These are phyloP conservation scores for Sisyra nigra DNA, from an alignment of 2,888 invertebrate species.

Conservation along the genomic window DNA sequence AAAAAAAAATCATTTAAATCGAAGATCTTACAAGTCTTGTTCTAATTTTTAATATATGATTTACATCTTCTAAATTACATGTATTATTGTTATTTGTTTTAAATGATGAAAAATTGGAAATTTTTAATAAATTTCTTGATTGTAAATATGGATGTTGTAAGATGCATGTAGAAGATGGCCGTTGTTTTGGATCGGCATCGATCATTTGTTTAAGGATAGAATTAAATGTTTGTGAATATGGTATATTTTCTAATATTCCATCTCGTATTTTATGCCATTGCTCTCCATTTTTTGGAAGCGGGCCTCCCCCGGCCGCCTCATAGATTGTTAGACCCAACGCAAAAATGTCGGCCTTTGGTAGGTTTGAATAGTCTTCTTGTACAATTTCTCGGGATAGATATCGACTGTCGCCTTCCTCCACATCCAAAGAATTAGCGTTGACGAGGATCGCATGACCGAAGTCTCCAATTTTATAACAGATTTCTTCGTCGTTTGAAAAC, in stretches of 20 bases:
- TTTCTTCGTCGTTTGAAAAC: constrained; percentile 36
- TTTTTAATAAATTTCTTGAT: no score
- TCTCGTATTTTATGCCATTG: constrained; percentile 71
- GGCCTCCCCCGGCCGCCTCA: constrained; percentile 64
- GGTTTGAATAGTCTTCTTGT: constrained; percentile 59
- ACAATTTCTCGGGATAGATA: constrained; percentile 80
- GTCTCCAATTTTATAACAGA: constrained; percentile 73
- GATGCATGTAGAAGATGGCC: constrained; percentile 61
- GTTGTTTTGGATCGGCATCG: constrained; percentile 51
- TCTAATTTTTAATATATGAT: no score
- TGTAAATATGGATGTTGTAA: constrained; percentile 50
- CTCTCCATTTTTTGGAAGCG: constrained; percentile 77
- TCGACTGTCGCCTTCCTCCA: constrained; percentile 87
- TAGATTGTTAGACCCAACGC: constrained; percentile 63
- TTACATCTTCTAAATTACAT: no score
- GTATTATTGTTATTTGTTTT: no score
- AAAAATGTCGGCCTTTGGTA: constrained; percentile 84
- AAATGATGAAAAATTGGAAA: no score
- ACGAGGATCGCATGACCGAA: constrained; percentile 82
- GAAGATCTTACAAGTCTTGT: no score
- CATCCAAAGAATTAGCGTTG: constrained; percentile 61
- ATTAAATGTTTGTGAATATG: constrained; percentile 55
- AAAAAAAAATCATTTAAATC: no score
- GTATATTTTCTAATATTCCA: constrained; percentile 52
- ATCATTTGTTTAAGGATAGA: constrained; percentile 68